phyloP scores from a whole-genome alignment of 2,888 invertebrate genomes.

The Chymomyza procnemis region DNA sequence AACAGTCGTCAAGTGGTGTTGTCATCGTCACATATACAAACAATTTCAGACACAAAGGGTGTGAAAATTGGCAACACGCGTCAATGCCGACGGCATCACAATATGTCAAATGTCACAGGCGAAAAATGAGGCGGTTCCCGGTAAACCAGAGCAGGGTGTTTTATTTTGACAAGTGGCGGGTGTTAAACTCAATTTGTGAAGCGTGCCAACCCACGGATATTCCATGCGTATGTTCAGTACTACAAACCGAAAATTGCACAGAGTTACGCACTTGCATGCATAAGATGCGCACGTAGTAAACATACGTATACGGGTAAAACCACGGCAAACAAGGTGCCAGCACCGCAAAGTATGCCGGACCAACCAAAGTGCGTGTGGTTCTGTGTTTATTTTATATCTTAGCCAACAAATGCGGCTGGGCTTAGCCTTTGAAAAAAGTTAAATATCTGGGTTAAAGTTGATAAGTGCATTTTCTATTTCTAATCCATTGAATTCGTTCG shows the following conservation, averaged over 20 bases:
- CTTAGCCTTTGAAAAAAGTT: conserved; percentile 39
- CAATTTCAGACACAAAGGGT: conserved; percentile 67
- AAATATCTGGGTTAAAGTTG: conserved; percentile 30
- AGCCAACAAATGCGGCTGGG: neutral
- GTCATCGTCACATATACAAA: conserved; percentile 70
- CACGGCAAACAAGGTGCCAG: conserved; percentile 11
- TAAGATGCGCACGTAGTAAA: neutral
- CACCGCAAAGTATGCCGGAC: conserved; percentile 46
- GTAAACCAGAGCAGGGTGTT: conserved; percentile 38
- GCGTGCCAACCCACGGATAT: conserved; percentile 45
- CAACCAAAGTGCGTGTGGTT: conserved; percentile 39
- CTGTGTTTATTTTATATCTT: conserved; percentile 35
- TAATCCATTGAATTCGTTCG: no score
- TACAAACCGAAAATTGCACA: conserved; percentile 52
- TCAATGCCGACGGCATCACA: conserved; percentile 49
- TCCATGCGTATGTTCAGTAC: conserved; percentile 24
- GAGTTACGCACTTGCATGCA: conserved; percentile 41
- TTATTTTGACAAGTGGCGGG: conserved; percentile 78
- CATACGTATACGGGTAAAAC: conserved; percentile 20
- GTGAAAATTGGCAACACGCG: conserved; percentile 75
- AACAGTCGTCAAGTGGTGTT: conserved; percentile 61
- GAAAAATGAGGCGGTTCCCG: conserved; percentile 33
- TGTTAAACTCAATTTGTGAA: conserved; percentile 70
- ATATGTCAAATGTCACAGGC: conserved; percentile 76
- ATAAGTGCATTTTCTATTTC: no score